Evolutionary conservation across 2,888 invertebrate genomes (phyloP), one percentile per base, ranked within the genome.

Genomic region (Zelleria hepariella): DNA sequence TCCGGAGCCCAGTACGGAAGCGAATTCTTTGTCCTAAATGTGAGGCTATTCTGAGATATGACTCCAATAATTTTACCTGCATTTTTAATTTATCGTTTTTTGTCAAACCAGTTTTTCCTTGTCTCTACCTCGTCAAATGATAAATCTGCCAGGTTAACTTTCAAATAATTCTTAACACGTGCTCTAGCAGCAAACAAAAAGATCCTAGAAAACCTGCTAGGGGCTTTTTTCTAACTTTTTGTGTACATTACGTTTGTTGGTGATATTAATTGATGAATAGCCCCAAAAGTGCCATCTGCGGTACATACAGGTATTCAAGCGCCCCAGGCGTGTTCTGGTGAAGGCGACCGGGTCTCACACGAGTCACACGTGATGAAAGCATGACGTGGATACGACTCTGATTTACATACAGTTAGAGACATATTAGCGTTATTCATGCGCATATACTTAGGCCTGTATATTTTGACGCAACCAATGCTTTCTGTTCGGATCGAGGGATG

Each of bases 1-100:
- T 77, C 70, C 71, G 69, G 73, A 53, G n/a, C 27, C 10, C 55
- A 5, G 24, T 68, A 70, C 86, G 87, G 87, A 88, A 88, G 87
- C 84, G 72, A 75, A 75, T 75, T 66, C 70, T 55, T 55, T 58
- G 58, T 59, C 53, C 18, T 20, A 54, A 25, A 54, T 18, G 61
- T 69, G 68, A 61, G 62, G 60, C 64, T 75, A 72, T 71, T 68
- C 61, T 61, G 48, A 47, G 63, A 59, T 59, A 58, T 61, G 60
- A 60, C 20, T 63, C 61, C 60, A 63, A 63, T 60, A 53, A 21
- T 15, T 42, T 2, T 15, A 15, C 10, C 0, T 32, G 32, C 32
- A 5, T 4, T 42, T 5, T 15, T 42, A 15, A 42, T 42, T 5
- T 42, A 15, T 42, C 32, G 10, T 42, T 10, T 15, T 42, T 2